A percentile compares a stretch with the other conserved stretches of the same genome.
phyloP scores from a whole-genome alignment of 1,140 invertebrate genomes.

The Caenorhabditis briggsae region DNA sequence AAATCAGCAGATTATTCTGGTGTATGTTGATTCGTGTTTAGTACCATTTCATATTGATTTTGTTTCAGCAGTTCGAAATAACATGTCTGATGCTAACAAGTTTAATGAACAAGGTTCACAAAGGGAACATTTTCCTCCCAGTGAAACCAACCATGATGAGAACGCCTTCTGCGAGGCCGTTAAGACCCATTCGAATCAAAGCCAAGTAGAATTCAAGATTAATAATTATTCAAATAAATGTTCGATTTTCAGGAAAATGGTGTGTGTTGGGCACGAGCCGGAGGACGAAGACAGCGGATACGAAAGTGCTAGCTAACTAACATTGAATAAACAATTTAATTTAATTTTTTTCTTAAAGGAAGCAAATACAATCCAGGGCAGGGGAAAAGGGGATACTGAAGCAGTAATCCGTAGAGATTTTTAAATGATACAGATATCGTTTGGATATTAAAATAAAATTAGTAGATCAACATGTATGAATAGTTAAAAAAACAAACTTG shows the following conservation, averaged over 20 bases:
- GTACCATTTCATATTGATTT: neutral
- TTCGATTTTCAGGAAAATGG: conserved; percentile 6
- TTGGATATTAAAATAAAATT: conserved; percentile 5
- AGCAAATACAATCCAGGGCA: neutral
- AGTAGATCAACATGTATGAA: neutral
- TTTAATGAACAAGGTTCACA: conserved; percentile 25
- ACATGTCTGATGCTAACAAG: conserved; percentile 36
- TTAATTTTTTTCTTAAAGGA: neutral
- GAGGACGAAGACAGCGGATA: conserved; percentile 25
- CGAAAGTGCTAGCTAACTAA: neutral
- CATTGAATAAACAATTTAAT: too few species aligned
- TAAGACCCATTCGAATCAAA: conserved; percentile 15
- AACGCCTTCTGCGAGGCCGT: neutral
- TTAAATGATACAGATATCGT: neutral
- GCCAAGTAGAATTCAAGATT: neutral
- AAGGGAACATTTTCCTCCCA: conserved; percentile 24
- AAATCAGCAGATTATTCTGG: conserved; percentile 13
- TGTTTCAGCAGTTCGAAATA: conserved; percentile 45
- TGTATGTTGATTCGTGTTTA: neutral
- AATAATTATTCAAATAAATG: neutral
- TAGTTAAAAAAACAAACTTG: neutral
- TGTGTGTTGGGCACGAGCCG: neutral
- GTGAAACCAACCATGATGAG: neutral
- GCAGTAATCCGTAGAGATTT: neutral
- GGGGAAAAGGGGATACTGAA: neutral